Base-by-base conservation (phyloP, 2,888 invertebrate genomes). In the Eretmocerus hayati region DNA sequence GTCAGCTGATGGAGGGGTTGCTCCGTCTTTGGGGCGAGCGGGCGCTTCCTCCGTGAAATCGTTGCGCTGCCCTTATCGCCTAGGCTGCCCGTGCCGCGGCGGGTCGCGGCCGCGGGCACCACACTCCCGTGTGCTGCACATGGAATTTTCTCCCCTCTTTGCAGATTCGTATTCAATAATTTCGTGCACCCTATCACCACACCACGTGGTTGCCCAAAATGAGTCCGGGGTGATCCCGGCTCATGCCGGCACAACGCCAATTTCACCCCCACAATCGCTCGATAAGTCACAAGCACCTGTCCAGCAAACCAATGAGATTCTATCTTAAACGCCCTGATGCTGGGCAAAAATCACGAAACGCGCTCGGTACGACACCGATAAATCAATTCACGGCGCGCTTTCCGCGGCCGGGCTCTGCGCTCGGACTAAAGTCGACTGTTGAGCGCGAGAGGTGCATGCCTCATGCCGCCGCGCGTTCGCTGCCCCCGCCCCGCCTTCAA, bases 341-440 rank as follows among this genome's bases (percentile, higher is more conserved):
- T n/a, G n/a, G n/a, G n/a, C n/a, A n/a, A n/a, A n/a, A n/a, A n/a
- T n/a, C 31, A 31, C 31, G 31, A 21, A n/a, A 21, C 37, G 37
- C 20, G 20, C 11, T 19, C 13, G 20, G 3, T 37, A 2, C 31
- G 31, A 5, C 21, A 16, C 23, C 20, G n/a, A 15, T n/a, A 19
- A 32, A 6, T 26, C 22, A 18, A 15, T 19, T 30, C 33, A 22
- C 43, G n/a, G 16, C 36, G 23, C 22, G 46, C 35, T 43, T 48
- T 43, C 33, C 43, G 40, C 52, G 52, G 30, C 46, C 42, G 46
- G 42, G 43, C 4, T 52, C 52, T 46, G 48, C 43, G 43, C 47
- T 50, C 42, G 45, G 42, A 53, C 53, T 53, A 47, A 42, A 15
- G 13, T 30, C 32, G 41, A 31, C n/a, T 18, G 42, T 18, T 16